Evolutionary conservation across 2,113 vertebrate genomes (phyloP).

Genomic region (Rhinolophus ferrumequinum): DNA sequence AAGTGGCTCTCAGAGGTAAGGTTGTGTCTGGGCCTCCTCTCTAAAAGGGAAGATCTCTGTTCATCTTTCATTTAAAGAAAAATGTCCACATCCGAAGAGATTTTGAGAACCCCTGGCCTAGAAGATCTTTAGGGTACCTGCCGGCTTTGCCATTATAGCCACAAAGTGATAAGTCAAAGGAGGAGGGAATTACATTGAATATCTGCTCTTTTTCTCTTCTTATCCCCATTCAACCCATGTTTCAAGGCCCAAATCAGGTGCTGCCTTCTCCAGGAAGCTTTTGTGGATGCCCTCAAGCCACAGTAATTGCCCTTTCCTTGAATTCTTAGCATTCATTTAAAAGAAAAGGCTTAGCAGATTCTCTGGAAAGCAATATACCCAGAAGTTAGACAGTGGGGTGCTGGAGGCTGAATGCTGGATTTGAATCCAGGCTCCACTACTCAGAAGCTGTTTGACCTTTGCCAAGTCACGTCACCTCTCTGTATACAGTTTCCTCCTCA

Average conservation of each 20-base stretch:
- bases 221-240: not conserved
- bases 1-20: not conserved
- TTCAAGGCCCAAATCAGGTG: not conserved
- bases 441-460: not conserved
- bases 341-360: not conserved
- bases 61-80: not conserved
- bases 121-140: not conserved
- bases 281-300: not conserved
- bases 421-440: not conserved
- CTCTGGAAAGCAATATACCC: not conserved
- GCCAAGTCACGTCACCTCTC: constrained; percentile 14
- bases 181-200: not conserved
- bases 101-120: not conserved
- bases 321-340: not conserved
- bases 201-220: not conserved
- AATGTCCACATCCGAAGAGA: not conserved
- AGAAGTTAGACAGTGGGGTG: not conserved
- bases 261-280: not conserved
- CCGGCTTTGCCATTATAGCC: not conserved
- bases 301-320: not conserved
- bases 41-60: not conserved
- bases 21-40: not conserved
- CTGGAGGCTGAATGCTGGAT: not conserved
- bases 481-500: not conserved
- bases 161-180: not conserved